Conservation (phyloP, 2,888 invertebrate genomes). For the Salpingus planirostris region DNA sequence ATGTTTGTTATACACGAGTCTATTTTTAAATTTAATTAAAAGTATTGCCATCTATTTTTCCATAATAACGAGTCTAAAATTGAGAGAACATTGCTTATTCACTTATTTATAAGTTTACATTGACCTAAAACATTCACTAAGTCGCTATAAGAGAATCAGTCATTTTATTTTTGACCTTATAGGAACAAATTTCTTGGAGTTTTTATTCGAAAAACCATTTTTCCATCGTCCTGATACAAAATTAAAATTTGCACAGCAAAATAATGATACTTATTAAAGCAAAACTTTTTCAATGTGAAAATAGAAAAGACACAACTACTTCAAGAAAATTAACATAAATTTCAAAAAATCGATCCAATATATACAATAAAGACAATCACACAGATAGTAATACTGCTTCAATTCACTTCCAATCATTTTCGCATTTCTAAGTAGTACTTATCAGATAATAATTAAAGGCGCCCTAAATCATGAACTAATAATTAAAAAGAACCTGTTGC, state of each 20-base stretch:
- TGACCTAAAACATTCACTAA: slow-evolving; percentile 15
- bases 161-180: slow-evolving; percentile 14
- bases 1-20: slow-evolving; percentile 13
- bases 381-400: too few species aligned
- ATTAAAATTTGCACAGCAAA: slow-evolving; percentile 14
- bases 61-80: too few species aligned
- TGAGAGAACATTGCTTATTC: slow-evolving; percentile 13
- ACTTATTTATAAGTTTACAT: slow-evolving; percentile 7
- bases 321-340: slow-evolving; percentile 8
- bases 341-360: too few species aligned
- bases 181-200: slow-evolving; percentile 18
- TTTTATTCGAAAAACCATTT: too few species aligned
- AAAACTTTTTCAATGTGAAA: slow-evolving; percentile 9
- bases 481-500: too few species aligned
- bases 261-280: slow-evolving; percentile 7
- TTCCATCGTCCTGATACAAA: too few species aligned
- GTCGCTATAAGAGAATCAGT: slow-evolving; percentile 15
- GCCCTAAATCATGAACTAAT: too few species aligned
- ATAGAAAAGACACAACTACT: slow-evolving; percentile 2
- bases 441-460: too few species aligned
- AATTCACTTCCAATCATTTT: too few species aligned
- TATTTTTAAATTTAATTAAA: slow-evolving; percentile 8
- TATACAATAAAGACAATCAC: too few species aligned
- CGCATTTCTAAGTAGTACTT: too few species aligned
- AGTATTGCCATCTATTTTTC: slow-evolving; percentile 26